Percentiles rank a stretch among this genome's conserved stretches.
Conservation (phyloP, 2,797 vertebrate species). For the Anas georgica region DNA sequence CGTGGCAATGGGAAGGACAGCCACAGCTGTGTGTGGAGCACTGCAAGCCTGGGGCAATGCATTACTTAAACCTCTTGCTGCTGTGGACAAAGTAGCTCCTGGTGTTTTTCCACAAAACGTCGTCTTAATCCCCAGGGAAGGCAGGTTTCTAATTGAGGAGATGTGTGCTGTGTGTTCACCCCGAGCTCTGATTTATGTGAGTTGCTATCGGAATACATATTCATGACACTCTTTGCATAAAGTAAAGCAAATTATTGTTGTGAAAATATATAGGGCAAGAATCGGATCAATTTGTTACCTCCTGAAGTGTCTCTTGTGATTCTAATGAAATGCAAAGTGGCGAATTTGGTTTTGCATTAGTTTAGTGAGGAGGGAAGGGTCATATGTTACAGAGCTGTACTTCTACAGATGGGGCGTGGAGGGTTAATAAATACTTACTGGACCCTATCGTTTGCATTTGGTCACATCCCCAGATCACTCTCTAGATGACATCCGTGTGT, state of each 20-base stretch:
- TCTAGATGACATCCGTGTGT: background rate
- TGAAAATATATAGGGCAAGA: constrained; percentile 39
- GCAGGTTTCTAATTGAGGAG: constrained; percentile 14
- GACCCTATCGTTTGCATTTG: background rate
- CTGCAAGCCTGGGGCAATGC: background rate
- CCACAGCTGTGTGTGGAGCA: fast-evolving
- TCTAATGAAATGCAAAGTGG: background rate
- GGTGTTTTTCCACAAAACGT: background rate
- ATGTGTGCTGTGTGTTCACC: background rate
- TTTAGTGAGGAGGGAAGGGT: background rate
- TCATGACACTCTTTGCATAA: constrained; percentile 29
- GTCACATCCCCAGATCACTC: background rate
- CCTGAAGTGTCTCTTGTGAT: constrained; percentile 25
- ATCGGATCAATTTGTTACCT: constrained; percentile 30
- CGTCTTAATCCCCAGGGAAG: background rate
- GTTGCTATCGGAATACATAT: constrained; percentile 50
- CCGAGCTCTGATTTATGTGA: constrained; percentile 36
- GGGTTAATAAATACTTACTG: background rate
- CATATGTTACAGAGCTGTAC: background rate
- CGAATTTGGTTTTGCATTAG: background rate
- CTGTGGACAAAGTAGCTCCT: background rate
- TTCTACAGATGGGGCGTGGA: background rate
- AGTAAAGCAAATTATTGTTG: constrained; percentile 52
- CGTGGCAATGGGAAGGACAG: background rate
- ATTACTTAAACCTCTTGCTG: background rate